phyloP scores from a whole-genome alignment of 2,113 vertebrate species.

The Ailurus styani region DNA sequence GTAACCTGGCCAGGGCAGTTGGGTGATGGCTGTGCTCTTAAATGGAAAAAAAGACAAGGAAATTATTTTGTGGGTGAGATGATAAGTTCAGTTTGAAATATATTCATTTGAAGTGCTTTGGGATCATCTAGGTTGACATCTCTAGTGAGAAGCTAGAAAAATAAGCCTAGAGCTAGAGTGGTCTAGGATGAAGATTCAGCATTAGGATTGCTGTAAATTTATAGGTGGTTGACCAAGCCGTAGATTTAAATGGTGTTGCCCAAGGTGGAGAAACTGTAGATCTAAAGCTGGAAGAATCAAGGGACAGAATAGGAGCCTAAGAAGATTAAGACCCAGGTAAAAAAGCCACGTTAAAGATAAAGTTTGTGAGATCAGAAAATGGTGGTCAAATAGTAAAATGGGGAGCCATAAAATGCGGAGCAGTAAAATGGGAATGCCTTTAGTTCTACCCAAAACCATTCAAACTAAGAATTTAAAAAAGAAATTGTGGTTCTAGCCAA shows the following conservation, averaged over 20 bases:
- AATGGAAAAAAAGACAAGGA: not conserved
- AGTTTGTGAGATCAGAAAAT: not conserved
- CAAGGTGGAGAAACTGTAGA: not conserved
- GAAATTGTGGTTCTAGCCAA: not conserved
- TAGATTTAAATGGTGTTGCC: not conserved
- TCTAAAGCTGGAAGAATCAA: not conserved
- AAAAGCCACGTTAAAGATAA: not conserved
- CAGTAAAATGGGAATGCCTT: not conserved
- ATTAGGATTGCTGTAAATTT: not conserved
- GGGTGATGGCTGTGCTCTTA: not conserved
- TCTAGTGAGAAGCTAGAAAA: not conserved
- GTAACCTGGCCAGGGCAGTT: not conserved
- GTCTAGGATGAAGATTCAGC: not conserved
- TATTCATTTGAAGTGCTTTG: not conserved
- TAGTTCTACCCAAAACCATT: not conserved
- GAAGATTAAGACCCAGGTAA: not conserved
- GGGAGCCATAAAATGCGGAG: not conserved
- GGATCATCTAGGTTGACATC: not conserved
- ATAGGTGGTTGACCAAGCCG: not conserved
- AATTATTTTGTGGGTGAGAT: not conserved
- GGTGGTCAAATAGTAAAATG: not conserved
- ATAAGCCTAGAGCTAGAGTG: not conserved
- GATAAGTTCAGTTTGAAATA: not conserved
- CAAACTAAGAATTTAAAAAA: not conserved
- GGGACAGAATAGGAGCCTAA: not conserved